Percentiles rank a stretch among this genome's conserved stretches.
These are phyloP conservation scores for Drosophila mauritiana DNA, from an alignment of 1,140 invertebrate species.

Conservation along the genomic window DNA sequence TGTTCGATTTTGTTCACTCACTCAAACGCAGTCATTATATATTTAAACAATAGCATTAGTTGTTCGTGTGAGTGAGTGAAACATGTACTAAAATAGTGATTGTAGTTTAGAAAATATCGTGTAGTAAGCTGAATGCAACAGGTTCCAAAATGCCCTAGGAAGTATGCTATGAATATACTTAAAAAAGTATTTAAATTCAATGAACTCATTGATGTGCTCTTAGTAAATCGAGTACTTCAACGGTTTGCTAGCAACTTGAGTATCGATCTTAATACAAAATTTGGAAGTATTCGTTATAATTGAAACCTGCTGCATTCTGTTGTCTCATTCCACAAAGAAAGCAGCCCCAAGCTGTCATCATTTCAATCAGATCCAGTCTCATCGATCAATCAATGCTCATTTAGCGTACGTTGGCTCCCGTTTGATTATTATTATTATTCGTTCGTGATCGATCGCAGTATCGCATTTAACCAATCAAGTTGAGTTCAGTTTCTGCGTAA, in stretches of 20 bases:
- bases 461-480: constrained; percentile 62
- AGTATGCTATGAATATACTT: constrained; percentile 14
- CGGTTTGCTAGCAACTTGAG: constrained; percentile 1
- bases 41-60: constrained; percentile 8
- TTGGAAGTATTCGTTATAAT: neutral
- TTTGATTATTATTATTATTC: constrained; percentile 39
- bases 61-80: constrained; percentile 36
- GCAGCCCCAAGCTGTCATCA: constrained; percentile 38
- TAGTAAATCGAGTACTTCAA: constrained; percentile 6
- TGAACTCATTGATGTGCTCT: no score
- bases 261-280: neutral
- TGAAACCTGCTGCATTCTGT: constrained; percentile 40
- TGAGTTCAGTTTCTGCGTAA: constrained; percentile 44
- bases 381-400: constrained; percentile 71
- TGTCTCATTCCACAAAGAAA: constrained; percentile 4
- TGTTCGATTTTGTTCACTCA: constrained; percentile 32
- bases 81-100: constrained; percentile 32
- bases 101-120: constrained; percentile 21
- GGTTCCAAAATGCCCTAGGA: constrained; percentile 6
- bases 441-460: constrained; percentile 40
- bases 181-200: no score
- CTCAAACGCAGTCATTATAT: constrained; percentile 19
- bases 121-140: constrained; percentile 33
- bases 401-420: constrained; percentile 47
- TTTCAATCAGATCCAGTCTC: constrained; percentile 50